Percentiles rank a stretch among this genome's conserved stretches.
These are phyloP conservation scores for Sitobion miscanthi DNA, from an alignment of 1,140 invertebrate species.

Conservation along the genomic window DNA sequence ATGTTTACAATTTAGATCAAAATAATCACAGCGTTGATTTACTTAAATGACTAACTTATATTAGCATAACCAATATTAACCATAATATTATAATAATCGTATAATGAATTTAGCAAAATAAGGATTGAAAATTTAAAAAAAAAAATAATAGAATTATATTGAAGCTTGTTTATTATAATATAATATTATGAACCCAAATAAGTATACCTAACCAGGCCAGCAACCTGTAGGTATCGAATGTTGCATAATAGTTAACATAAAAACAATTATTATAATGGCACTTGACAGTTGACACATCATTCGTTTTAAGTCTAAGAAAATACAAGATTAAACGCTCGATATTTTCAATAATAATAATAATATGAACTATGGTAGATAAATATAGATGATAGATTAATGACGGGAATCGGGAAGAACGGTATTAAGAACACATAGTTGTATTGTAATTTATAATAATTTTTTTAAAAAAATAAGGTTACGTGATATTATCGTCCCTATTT, in stretches of 20 bases:
- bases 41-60: slow-evolving; percentile 36
- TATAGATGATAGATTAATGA: not conserved
- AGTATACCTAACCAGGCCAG: not conserved
- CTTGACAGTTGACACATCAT: not conserved
- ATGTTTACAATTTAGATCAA: slow-evolving; percentile 48
- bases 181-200: not conserved
- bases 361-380: not conserved
- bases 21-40: slow-evolving; percentile 51
- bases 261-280: not conserved
- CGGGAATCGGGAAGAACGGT: slow-evolving; percentile 4
- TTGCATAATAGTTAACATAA: not conserved
- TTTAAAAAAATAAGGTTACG: not conserved
- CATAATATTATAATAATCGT: not conserved
- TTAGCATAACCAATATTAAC: not conserved
- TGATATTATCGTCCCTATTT: not conserved
- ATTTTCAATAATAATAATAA: not conserved
- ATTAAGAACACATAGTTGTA: slow-evolving; percentile 34
- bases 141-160: not conserved
- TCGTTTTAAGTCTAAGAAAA: not conserved
- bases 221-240: not conserved
- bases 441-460: slow-evolving; percentile 4
- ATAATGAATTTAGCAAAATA: slow-evolving; percentile 1
- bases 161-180: not conserved
- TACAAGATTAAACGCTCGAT: not conserved
- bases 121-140: not conserved